Evolutionary conservation across 2,888 invertebrate genomes (phyloP), one percentile per base, ranked within the genome.

Genomic region (Leistus spinibarbis): DNA sequence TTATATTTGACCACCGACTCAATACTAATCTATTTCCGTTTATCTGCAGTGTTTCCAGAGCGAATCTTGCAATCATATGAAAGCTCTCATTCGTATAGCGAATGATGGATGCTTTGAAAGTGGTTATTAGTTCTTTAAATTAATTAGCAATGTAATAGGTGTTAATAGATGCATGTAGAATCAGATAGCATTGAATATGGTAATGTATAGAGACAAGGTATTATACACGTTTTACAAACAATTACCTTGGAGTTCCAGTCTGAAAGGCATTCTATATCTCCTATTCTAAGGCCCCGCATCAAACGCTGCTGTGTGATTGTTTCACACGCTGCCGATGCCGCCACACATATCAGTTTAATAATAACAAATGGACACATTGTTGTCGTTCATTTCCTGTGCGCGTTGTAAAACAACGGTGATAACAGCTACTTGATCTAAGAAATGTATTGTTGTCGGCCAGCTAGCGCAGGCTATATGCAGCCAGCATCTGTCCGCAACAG

Each of bases 401-500:
- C 4, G 64, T 9, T 27, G 22, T 9, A 64, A 23, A 17, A 27
- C 19, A 13, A 13, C 57, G 20, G 9, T 57, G 57, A 3, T 57
- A 16, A 57, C 3, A 57, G 57, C 57, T 19, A 57, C n/a, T 19
- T 13, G 64, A 27, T 24, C 16, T 27, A 64, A 60, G 60, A 64
- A 64, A 64, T 64, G 22, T 64, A 64, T 64, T 64, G 60, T 60
- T 60, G 22, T 22, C 19, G 17, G 17, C 22, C 60, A 60, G 22
- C 60, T 20, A 60, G 40, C 5, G 5, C 27, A 7, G 27, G 27
- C 27, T 27, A 27, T 27, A 27, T 7, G 27, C 40, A 40, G 40
- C 10, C 40, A 40, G 60, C 60, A 60, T 60, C 60, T 60, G 40
- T 40, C 20, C 20, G 64, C 64, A 64, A 64, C 64, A 64, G 64